Base-by-base conservation (phyloP, 2,113 vertebrate genomes). In the Colossoma macropomum region DNA sequence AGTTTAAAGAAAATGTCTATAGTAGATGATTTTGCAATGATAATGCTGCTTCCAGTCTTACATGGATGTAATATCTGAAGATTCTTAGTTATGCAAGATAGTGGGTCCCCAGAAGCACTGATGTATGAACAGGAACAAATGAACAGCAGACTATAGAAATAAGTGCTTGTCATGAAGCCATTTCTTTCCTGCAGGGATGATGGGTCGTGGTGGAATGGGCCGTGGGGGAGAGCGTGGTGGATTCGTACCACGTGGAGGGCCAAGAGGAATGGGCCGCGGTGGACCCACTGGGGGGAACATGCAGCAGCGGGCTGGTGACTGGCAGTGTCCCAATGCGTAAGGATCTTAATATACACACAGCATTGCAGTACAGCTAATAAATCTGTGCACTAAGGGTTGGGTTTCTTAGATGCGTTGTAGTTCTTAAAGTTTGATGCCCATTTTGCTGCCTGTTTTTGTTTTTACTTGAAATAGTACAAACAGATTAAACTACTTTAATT, bases 301-400 rank as follows among this genome's bases (percentile, higher is more conserved):
- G 90, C 97, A 99, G 86, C 97, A 98, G 89, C 94, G 98, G 62
- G 98, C 97, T 0, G 98, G 98, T 0, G 98, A 99, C 93, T 99
- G 98, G 98, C 96, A 98, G 91, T 99, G 98, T 87, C 98, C 97
- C 28, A 99, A 99, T 68, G 97, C 96, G 98, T 99, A 93, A 83
- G 97, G 95, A 75, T 59, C 25, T 17, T 45, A 15, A 5, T 16
- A 21, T 28, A n/a, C 34, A 13, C 32, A 41, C 32, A 10, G 10
- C 48, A 45, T 3, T 54, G 17, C 4, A 50, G 21, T 16, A 56
- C 54, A 56, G 10, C 21, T 2, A 50, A 15, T 50, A 50, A 10
- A 50, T 15, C 2, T 50, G 48, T 50, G 48, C 4, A 9, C 2
- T 50, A 50, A 13, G 11, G 11, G 10, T 13, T 50, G 9, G 2